phyloP scores from a whole-genome alignment of 2,888 invertebrate species.

The Caenorhabditis virilis region DNA sequence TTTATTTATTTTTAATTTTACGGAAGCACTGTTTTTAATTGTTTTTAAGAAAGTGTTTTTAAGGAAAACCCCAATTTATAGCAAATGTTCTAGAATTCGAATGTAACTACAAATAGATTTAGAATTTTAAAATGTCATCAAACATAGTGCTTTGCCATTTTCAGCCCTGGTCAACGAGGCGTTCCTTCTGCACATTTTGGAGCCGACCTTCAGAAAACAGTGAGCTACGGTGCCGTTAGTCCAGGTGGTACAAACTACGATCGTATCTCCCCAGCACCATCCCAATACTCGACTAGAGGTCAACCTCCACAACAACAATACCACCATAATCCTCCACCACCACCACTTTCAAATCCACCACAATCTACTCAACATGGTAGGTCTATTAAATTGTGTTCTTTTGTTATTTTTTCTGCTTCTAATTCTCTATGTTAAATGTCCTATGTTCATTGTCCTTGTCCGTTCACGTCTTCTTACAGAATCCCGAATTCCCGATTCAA shows the following conservation, averaged over 20 bases:
- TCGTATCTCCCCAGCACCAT: slow-evolving; percentile 27
- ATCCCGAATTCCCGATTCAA: slow-evolving; percentile 42
- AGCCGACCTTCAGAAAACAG: slow-evolving; percentile 21
- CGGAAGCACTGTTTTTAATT: too few relatives aligned
- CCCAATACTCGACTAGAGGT: slow-evolving; percentile 18
- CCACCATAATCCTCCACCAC: slow-evolving; percentile 24
- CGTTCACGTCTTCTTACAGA: slow-evolving; percentile 15
- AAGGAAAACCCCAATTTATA: too few relatives aligned
- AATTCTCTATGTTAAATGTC: slow-evolving; percentile 12
- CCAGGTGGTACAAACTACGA: slow-evolving; percentile 30
- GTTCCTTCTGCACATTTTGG: slow-evolving; percentile 45
- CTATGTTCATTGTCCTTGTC: slow-evolving; percentile 11
- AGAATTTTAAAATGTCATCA: too few relatives aligned
- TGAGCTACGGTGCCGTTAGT: slow-evolving; percentile 22
- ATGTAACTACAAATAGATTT: too few relatives aligned
- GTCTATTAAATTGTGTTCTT: too few relatives aligned
- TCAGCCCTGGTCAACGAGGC: slow-evolving; percentile 49
- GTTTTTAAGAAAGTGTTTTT: too few relatives aligned
- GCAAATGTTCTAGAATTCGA: too few relatives aligned
- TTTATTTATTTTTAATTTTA: too few relatives aligned
- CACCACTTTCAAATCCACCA: slow-evolving; percentile 37
- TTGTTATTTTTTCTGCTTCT: background rate
- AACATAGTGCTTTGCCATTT: slow-evolving; percentile 10
- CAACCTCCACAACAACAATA: background rate
- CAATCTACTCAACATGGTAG: slow-evolving; percentile 30